A percentile compares a stretch with the other conserved stretches of the same genome.
These are phyloP conservation scores for Esox masquinongy DNA, from an alignment of 2,797 vertebrate genomes.

Conservation along the genomic window DNA sequence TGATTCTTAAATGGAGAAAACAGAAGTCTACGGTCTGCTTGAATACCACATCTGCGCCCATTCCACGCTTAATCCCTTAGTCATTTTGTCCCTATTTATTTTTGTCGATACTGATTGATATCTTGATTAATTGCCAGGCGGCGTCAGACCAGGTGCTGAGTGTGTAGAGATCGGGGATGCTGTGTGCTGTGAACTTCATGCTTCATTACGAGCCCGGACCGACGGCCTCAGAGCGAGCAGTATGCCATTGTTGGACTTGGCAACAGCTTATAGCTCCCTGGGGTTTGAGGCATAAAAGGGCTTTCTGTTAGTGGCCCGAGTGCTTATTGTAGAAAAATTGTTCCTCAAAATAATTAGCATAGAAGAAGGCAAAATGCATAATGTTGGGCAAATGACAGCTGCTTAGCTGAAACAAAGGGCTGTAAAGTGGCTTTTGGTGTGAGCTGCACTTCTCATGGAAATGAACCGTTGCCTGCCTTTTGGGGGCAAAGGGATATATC, in stretches of 20 bases:
- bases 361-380: constrained; percentile 91
- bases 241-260: constrained; percentile 94
- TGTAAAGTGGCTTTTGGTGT: constrained; percentile 84
- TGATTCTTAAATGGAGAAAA: not conserved
- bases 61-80: not conserved
- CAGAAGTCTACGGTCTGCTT: not conserved
- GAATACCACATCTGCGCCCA: not conserved
- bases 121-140: constrained; percentile 83
- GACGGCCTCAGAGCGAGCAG: constrained; percentile 82
- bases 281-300: constrained; percentile 90
- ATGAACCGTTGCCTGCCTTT: constrained; percentile 68
- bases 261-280: constrained; percentile 82
- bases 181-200: constrained; percentile 79
- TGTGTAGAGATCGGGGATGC: constrained; percentile 75
- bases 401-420: constrained; percentile 89
- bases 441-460: constrained; percentile 80
- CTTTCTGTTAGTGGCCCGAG: constrained; percentile 90
- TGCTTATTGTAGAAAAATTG: constrained; percentile 93
- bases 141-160: constrained; percentile 78
- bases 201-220: constrained; percentile 79
- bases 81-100: constrained; percentile 42
- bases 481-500: constrained; percentile 22
- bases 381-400: constrained; percentile 95
- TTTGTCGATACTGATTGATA: constrained; percentile 84
- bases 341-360: constrained; percentile 92